Conservation (phyloP, 2,113 vertebrate genomes). For the Albula glossodonta region DNA sequence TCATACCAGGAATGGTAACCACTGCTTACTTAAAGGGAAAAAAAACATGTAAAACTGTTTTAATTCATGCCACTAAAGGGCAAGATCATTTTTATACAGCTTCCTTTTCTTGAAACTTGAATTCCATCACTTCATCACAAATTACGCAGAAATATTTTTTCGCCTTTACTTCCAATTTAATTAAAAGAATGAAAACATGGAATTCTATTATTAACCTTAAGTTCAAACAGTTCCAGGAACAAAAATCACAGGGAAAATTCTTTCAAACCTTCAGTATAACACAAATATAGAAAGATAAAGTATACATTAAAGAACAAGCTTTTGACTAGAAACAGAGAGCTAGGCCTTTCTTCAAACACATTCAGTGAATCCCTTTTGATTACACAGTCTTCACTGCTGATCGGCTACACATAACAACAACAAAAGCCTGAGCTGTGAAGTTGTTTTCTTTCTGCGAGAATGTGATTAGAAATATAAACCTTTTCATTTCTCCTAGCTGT, state of each 20-base stretch:
- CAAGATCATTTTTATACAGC: not conserved
- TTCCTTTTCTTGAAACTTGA: not conserved
- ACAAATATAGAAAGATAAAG: not conserved
- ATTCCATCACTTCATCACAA: not conserved
- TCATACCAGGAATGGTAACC: not conserved
- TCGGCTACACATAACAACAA: not conserved
- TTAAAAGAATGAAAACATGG: not conserved
- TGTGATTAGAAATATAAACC: slow-evolving; percentile 8
- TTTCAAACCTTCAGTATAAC: not conserved
- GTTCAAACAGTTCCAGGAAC: not conserved
- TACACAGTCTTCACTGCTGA: not conserved
- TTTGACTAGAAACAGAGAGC: not conserved
- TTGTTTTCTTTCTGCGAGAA: not conserved
- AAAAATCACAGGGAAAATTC: not conserved
- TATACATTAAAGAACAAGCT: too few species aligned
- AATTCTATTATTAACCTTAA: not conserved
- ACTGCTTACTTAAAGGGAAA: not conserved
- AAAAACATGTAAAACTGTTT: not conserved
- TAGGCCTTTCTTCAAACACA: not conserved
- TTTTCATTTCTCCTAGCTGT: not conserved
- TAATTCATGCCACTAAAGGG: not conserved
- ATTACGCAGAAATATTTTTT: not conserved
- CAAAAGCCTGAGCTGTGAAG: not conserved
- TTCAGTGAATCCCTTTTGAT: not conserved
- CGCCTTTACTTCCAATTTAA: not conserved